phyloP scores from a whole-genome alignment of 1,140 invertebrate species.

The Cephus cinctus region DNA sequence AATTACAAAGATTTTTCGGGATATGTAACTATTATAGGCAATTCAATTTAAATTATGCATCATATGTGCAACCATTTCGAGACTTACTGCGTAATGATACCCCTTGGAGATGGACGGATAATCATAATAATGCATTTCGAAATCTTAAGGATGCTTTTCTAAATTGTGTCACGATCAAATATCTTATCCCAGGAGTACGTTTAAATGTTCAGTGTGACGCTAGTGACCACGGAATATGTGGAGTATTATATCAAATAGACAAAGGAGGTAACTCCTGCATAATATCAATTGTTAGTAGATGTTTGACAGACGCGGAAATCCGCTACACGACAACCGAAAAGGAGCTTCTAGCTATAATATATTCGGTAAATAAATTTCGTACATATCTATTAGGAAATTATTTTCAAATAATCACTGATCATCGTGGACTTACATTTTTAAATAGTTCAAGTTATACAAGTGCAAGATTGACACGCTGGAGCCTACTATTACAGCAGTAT shows the following conservation, averaged over 20 bases:
- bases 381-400: neutral
- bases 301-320: neutral
- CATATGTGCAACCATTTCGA: slow-evolving; percentile 2
- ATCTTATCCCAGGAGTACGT: no score
- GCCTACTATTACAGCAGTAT: neutral
- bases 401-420: slow-evolving; percentile 2
- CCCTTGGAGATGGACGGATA: neutral
- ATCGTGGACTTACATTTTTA: neutral
- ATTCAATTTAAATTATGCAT: neutral
- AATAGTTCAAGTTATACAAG: neutral
- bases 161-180: no score
- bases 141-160: no score
- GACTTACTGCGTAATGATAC: neutral
- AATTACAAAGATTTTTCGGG: no score
- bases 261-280: neutral
- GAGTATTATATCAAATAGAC: slow-evolving; percentile 1
- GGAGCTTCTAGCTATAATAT: neutral
- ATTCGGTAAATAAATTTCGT: neutral
- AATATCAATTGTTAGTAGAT: neutral
- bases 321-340: neutral
- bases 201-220: neutral
- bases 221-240: neutral
- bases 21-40: slow-evolving; percentile 7
- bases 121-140: neutral
- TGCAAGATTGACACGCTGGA: neutral